phyloP scores from a whole-genome alignment of 1,140 invertebrate species.

The Eumeta japonica region DNA sequence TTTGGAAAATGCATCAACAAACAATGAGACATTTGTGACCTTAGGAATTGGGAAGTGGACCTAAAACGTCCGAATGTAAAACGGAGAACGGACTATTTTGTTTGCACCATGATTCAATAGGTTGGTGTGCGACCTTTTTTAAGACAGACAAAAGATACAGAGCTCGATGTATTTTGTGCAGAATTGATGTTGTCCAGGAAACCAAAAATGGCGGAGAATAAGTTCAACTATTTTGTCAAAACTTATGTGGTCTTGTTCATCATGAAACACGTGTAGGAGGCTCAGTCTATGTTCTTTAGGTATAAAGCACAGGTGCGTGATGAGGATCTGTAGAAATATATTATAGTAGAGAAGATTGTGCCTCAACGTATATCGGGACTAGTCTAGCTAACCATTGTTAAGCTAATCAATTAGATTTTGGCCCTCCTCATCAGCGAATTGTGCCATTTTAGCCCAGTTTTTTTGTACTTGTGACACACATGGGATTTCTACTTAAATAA shows the following conservation, averaged over 20 bases:
- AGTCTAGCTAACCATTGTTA: not conserved
- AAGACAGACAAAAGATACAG: slow-evolving; percentile 8
- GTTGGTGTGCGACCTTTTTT: slow-evolving; percentile 7
- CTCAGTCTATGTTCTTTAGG: slow-evolving; percentile 6
- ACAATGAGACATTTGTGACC: slow-evolving; percentile 3
- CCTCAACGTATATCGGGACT: not conserved
- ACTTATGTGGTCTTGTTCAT: slow-evolving; percentile 14
- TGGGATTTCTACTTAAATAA: slow-evolving; percentile 20
- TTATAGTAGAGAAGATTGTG: slow-evolving; percentile 2
- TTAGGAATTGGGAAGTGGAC: slow-evolving; percentile 8
- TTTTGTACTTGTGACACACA: not conserved
- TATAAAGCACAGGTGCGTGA: not conserved
- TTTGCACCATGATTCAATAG: slow-evolving; percentile 7
- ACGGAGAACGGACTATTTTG: slow-evolving; percentile 9
- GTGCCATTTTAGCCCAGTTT: slow-evolving; percentile 2
- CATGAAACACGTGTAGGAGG: slow-evolving; percentile 13
- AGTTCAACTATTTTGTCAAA: slow-evolving; percentile 9
- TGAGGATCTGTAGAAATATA: not conserved
- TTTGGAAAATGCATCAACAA: too few species aligned
- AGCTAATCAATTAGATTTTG: slow-evolving; percentile 1
- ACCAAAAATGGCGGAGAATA: slow-evolving; percentile 13
- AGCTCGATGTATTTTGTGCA: slow-evolving; percentile 2
- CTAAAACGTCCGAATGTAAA: slow-evolving; percentile 11
- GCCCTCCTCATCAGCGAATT: slow-evolving; percentile 1
- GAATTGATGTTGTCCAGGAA: slow-evolving; percentile 7